Conservation (phyloP, 2,888 invertebrate genomes). For the Nomada hirtipes region DNA sequence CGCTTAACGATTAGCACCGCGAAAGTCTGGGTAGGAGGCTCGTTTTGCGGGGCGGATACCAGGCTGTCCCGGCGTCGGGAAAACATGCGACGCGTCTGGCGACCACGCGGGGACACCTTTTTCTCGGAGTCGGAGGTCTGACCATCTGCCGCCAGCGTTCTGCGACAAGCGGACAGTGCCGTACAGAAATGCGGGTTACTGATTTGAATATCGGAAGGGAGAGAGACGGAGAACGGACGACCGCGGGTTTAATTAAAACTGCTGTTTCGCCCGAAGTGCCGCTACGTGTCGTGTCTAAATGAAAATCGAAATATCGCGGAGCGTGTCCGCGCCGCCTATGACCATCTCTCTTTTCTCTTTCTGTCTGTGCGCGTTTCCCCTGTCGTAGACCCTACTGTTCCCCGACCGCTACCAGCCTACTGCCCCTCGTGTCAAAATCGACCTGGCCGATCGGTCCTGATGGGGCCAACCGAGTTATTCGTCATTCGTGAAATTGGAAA, state of each 20-base stretch:
- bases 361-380: constrained; percentile 1
- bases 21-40: constrained; percentile 12
- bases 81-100: constrained; percentile 32
- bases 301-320: constrained; percentile 79
- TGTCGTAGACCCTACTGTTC: not conserved
- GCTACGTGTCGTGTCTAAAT: constrained; percentile 76
- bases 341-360: constrained; percentile 21
- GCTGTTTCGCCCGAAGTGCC: constrained; percentile 76
- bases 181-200: constrained; percentile 76
- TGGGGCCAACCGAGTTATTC: constrained; percentile 69
- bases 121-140: constrained; percentile 76
- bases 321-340: constrained; percentile 34
- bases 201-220: constrained; percentile 80
- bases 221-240: constrained; percentile 6
- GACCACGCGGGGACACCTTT: constrained; percentile 74
- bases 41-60: not conserved
- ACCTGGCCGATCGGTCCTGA: constrained; percentile 57
- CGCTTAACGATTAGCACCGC: constrained; percentile 48
- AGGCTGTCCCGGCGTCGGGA: not conserved
- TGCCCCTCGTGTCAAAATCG: constrained; percentile 45
- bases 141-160: constrained; percentile 78
- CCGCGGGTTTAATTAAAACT: constrained; percentile 80
- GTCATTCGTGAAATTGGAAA: constrained; percentile 74
- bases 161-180: constrained; percentile 43
- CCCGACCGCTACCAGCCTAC: not conserved